phyloP scores from a whole-genome alignment of 2,113 vertebrate species.

The Sturnira hondurensis region DNA sequence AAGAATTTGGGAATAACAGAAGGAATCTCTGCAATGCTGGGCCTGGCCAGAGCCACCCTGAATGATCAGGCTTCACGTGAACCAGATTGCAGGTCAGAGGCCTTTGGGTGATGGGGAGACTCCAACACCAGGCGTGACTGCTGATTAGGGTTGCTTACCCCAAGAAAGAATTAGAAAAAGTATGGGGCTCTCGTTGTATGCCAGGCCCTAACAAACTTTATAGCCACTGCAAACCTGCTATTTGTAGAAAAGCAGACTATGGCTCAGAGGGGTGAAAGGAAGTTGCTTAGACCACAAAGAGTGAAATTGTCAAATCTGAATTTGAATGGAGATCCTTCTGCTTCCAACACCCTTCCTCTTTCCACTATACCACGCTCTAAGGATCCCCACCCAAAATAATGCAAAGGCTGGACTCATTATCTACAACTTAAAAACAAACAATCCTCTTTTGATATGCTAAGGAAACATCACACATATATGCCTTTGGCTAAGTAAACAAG shows the following conservation, averaged over 20 bases:
- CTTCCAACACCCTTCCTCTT: background rate
- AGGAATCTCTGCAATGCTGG: slow-evolving; percentile 49
- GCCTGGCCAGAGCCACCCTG: background rate
- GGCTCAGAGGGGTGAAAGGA: background rate
- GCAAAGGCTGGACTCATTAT: background rate
- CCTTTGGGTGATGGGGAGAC: background rate
- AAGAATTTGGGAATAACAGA: slow-evolving; percentile 57
- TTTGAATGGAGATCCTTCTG: background rate
- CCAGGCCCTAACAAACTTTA: background rate
- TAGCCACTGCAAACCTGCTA: background rate
- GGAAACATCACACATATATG: background rate
- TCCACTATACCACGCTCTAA: background rate
- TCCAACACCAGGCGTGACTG: background rate
- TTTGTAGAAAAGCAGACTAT: background rate
- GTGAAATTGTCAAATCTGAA: background rate
- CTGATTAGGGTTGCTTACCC: background rate
- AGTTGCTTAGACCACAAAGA: background rate
- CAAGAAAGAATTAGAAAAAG: background rate
- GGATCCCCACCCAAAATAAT: background rate
- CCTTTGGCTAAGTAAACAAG: slow-evolving; percentile 35
- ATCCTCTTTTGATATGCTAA: background rate
- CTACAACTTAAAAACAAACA: background rate
- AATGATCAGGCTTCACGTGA: background rate
- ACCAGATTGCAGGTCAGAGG: background rate
- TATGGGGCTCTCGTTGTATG: background rate